A percentile compares a stretch with the other conserved stretches of the same genome.
These are phyloP conservation scores for Trichosurus vulpecula DNA, from an alignment of 2,797 vertebrate genomes.

Conservation along the genomic window DNA sequence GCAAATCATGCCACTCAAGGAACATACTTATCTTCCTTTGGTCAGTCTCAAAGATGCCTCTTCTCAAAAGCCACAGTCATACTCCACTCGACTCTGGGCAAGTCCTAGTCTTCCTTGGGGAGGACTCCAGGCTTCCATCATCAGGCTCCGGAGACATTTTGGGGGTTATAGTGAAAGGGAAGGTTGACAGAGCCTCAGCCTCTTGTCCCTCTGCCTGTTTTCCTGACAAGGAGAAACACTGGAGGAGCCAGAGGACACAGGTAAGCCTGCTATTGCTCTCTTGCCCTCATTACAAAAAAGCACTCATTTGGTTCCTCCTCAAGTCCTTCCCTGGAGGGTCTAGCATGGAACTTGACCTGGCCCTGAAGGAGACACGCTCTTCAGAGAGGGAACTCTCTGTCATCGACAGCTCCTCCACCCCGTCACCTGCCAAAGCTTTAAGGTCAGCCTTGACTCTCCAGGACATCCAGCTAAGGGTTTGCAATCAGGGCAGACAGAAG, in stretches of 20 bases:
- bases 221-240: background rate
- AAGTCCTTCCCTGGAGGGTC: background rate
- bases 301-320: no score
- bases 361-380: background rate
- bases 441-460: fast-evolving
- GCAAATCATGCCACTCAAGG: background rate
- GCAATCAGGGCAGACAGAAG: background rate
- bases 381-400: background rate
- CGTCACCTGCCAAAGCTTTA: no score
- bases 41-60: background rate
- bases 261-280: background rate
- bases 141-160: background rate
- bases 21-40: background rate
- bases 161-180: background rate
- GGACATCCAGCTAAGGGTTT: background rate
- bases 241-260: background rate
- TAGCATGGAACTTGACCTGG: background rate
- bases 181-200: background rate
- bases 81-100: background rate
- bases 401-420: background rate
- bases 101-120: background rate
- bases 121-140: background rate
- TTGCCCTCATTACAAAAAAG: background rate
- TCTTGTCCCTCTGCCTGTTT: background rate
- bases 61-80: background rate